Conservation (phyloP, 1,140 invertebrate genomes). For the Rhagoletis pomonella region DNA sequence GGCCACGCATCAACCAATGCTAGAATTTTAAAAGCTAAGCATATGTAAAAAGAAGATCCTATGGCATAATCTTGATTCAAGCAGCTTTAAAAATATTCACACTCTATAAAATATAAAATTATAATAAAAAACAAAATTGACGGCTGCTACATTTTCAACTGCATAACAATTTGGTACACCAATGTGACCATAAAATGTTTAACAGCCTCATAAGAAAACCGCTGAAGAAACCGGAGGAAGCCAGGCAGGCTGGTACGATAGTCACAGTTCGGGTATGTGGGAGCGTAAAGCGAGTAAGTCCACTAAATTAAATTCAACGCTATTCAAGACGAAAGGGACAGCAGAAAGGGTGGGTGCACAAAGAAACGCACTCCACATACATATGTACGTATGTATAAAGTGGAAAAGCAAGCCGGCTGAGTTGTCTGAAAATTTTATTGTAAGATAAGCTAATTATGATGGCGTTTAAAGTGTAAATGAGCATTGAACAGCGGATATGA, state of each 20-base stretch:
- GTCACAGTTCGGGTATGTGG: too few relatives aligned
- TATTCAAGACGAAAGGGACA: too few relatives aligned
- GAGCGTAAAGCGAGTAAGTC: neutral
- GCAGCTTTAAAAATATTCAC: too few relatives aligned
- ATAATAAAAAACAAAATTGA: too few relatives aligned
- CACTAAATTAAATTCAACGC: neutral
- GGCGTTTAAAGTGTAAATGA: slow-evolving; percentile 16
- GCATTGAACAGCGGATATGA: neutral
- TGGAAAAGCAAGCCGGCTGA: too few relatives aligned
- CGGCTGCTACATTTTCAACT: too few relatives aligned
- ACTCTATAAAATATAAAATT: neutral
- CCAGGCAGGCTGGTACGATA: too few relatives aligned
- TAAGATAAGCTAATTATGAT: slow-evolving; percentile 37
- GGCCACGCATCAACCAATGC: slow-evolving; percentile 11
- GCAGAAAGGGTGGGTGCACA: neutral
- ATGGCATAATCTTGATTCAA: neutral
- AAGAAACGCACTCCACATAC: neutral
- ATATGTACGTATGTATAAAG: too few relatives aligned
- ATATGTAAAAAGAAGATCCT: neutral
- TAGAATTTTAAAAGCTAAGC: neutral
- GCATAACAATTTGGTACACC: neutral
- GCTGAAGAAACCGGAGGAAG: too few relatives aligned
- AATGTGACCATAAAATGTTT: slow-evolving; percentile 12
- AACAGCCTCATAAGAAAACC: neutral
- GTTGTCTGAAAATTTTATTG: neutral